Base-by-base conservation (phyloP, 2,797 vertebrate genomes). In the Hydrophis major region DNA sequence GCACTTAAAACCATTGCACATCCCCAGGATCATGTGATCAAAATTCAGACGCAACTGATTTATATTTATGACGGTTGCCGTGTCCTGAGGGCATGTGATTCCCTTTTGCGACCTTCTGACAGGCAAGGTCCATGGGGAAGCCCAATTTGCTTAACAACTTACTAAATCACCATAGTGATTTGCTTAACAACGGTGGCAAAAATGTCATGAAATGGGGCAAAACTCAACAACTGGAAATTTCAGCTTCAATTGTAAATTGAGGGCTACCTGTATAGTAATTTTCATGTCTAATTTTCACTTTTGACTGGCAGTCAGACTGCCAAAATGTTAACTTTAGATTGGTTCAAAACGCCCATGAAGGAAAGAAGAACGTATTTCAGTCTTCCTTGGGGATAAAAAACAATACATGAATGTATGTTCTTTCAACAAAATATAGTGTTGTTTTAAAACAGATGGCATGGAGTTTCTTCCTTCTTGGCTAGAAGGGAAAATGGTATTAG, bases 401-500 rank as follows among this genome's bases (percentile, higher is more conserved):
- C 47, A 92, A 60, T 91, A 94, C 66, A 60, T 95, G 92, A 57
- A 95, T 94, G 94, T 94, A 94, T 90, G 42, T 93, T 93, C 92
- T 66, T 59, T 92, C 59, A 89, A 86, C 86, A 78, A n/a, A 60
- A 95, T 96, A 93, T 69, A 90, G 0, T 61, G 56, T 37, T 47
- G 89, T 95, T 90, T 78, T 53, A 91, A 89, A 47, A 88, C 42
- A 42, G 12, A 53, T 89, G 57, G 83, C 92, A 92, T 92, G 93
- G 94, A 47, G 66, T 94, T 96, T 94, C 32, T 42, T 63, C 57
- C 90, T 90, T 59, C 20, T 66, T 93, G 92, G 94, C 90, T 93
- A 94, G 94, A 95, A 91, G 88, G 89, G 1, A 37, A 93, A 91
- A 93, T 6, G n/a, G 96, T 96, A 96, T 92, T 94, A 95, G 94